Conservation (phyloP, 2,797 vertebrate species). For the Aphelocoma californica region DNA sequence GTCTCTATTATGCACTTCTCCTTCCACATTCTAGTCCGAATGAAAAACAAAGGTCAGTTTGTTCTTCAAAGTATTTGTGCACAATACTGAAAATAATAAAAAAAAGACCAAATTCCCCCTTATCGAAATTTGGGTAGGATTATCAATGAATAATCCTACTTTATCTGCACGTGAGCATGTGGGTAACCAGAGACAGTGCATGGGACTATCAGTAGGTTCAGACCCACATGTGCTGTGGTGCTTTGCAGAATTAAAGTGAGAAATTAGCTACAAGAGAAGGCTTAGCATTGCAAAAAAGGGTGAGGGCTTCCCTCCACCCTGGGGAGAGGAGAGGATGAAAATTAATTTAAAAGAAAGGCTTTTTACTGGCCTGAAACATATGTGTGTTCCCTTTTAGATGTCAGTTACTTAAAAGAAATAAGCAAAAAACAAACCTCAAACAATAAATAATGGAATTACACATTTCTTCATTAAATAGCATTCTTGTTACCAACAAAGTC, state of each 20-base stretch:
- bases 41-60: constrained; percentile 23
- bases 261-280: constrained; percentile 19
- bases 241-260: background rate
- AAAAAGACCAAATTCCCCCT: background rate
- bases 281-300: background rate
- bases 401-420: constrained; percentile 47
- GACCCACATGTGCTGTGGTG: background rate
- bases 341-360: constrained; percentile 4
- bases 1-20: constrained; percentile 24
- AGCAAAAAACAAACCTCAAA: constrained; percentile 74
- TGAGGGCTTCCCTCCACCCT: background rate
- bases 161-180: background rate
- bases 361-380: constrained; percentile 45
- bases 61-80: constrained; percentile 28
- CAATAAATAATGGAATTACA: constrained; percentile 80
- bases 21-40: constrained; percentile 14
- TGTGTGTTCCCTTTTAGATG: constrained; percentile 56
- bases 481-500: constrained; percentile 71
- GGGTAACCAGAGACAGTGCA: background rate
- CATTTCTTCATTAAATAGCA: constrained; percentile 77
- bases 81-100: background rate
- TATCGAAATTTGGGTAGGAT: background rate
- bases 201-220: background rate
- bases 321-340: background rate
- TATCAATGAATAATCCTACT: background rate